Base-by-base conservation (phyloP, 2,113 vertebrate species). In the Atlantisia rogersi region DNA sequence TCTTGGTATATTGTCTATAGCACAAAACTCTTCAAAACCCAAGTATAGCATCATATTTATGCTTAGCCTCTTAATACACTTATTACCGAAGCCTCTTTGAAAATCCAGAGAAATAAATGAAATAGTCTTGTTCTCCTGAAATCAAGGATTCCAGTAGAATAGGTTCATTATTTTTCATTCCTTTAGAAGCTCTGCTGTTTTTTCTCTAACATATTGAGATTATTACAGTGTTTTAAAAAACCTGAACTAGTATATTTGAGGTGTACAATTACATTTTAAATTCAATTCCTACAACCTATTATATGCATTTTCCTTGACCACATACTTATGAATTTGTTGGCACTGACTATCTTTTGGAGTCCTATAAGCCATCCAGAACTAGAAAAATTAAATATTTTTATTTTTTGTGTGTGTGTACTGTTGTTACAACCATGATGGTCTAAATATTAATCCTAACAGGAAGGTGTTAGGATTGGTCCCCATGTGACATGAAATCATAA, bases 171-270 rank as follows among this genome's bases (percentile, higher is more conserved):
- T 44, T 81, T 74, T 60, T 12, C 70, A 11, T 13, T 58, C 18
- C 26, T 77, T 77, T 65, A 69, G 4, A 74, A 71, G 15, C 2
- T 8, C n/a, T 35, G 15, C 3, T 73, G 1, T 5, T 87, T 75
- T 55, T 48, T 29, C 6, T 52, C 5, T 71, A 10, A 44, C 15
- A 32, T 32, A 67, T 14, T 68, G 0, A 25, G 13, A 40, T 87
- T 59, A 59, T 55, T 37, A 37, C 1, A 63, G 3, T 2, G 1
- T 70, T 86, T 46, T 46, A 2, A 10, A 35, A 32, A 53, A 37
- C 12, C 3, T 0, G 4, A 69, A 10, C 2, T 31, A 25, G 1
- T 52, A 19, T 25, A 15, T 44, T 67, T 70, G 28, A 62, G 11
- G 14, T 12, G 0, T 18, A 68, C 44, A 7, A 29, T 12, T 65